Conservation (phyloP, 2,113 vertebrate species). For the Diadophis punctatus region DNA sequence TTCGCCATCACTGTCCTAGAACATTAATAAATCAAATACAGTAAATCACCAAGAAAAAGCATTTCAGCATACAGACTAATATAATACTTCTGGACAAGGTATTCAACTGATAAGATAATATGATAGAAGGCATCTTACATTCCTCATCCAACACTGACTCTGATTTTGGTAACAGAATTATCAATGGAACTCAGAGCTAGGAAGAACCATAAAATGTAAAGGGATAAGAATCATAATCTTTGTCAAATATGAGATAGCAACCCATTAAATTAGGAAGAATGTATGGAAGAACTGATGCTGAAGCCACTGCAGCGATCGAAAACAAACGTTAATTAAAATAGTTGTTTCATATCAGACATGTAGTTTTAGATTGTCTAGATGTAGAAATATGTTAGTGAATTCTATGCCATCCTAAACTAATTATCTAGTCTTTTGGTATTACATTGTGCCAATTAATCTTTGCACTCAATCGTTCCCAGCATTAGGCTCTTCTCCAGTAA, state of each 20-base stretch:
- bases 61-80: no score
- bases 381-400: not conserved
- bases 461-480: no score
- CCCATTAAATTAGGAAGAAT: not conserved
- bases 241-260: not conserved
- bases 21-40: no score
- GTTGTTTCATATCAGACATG: not conserved
- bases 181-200: not conserved
- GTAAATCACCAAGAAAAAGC: no score
- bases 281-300: not conserved
- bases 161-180: not conserved
- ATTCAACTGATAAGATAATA: no score
- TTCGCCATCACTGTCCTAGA: no score
- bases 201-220: not conserved
- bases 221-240: not conserved
- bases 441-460: not conserved
- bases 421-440: not conserved
- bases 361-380: not conserved
- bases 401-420: not conserved
- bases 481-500: no score
- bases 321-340: not conserved
- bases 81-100: no score
- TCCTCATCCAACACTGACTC: no score
- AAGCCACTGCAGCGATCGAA: not conserved
- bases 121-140: no score